Evolutionary conservation across 2,888 invertebrate species (phyloP).

Genomic region (Mycalesis mineus): DNA sequence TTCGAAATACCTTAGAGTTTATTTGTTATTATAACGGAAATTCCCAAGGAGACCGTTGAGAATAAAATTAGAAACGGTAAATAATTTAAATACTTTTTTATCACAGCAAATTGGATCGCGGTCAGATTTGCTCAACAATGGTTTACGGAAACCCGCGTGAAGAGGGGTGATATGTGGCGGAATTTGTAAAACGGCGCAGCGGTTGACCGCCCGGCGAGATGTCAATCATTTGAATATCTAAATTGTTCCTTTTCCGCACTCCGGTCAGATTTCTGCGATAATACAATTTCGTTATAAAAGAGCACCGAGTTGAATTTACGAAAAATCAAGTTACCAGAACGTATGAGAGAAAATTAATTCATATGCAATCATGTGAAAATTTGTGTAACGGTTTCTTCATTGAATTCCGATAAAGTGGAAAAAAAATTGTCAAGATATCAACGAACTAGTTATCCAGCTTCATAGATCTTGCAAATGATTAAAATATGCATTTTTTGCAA

Average conservation of each 20-base stretch:
- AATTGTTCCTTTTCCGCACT: conserved; percentile 64
- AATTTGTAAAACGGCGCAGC: conserved; percentile 40
- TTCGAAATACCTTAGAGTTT: conserved; percentile 6
- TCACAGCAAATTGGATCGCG: conserved; percentile 64
- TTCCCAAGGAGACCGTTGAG: conserved; percentile 52
- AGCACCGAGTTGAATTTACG: conserved; percentile 62
- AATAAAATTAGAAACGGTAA: conserved; percentile 44
- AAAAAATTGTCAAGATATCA: conserved; percentile 30
- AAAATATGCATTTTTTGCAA: not conserved
- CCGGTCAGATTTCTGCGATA: conserved; percentile 67
- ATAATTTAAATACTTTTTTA: conserved; percentile 63
- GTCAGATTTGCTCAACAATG: conserved; percentile 61
- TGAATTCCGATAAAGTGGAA: conserved; percentile 33
- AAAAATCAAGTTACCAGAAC: conserved; percentile 48
- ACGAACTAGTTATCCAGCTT: not conserved
- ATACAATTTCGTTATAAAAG: conserved; percentile 58
- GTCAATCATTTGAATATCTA: conserved; percentile 77
- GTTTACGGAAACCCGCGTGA: conserved; percentile 47
- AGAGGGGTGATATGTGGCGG: conserved; percentile 35
- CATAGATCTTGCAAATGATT: not conserved
- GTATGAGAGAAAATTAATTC: conserved; percentile 41
- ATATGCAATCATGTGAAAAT: conserved; percentile 55
- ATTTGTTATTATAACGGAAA: conserved; percentile 47
- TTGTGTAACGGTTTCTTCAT: conserved; percentile 59
- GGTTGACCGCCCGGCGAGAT: conserved; percentile 73